A percentile compares a stretch with the other conserved stretches of the same genome.
These are phyloP conservation scores for Petrocephalus microphthalmus DNA, from an alignment of 2,113 vertebrate genomes.

Conservation along the genomic window DNA sequence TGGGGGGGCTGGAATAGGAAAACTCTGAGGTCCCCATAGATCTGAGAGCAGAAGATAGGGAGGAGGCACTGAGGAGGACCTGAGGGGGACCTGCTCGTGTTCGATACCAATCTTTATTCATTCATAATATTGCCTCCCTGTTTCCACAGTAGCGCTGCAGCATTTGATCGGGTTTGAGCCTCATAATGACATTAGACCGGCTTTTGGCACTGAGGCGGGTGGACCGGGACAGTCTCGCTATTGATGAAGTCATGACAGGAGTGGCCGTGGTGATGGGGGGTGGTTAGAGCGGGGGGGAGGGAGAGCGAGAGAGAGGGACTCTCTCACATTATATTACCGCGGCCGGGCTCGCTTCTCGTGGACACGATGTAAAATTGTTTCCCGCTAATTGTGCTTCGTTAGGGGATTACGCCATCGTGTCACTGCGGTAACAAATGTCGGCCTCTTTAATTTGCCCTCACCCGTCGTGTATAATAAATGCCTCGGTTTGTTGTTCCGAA, in stretches of 20 bases:
- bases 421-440: constrained; percentile 59
- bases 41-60: constrained; percentile 80
- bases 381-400: constrained; percentile 56
- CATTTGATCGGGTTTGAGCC: constrained; percentile 70
- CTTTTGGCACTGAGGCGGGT: constrained; percentile 69
- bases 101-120: constrained; percentile 87
- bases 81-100: constrained; percentile 55
- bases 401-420: constrained; percentile 64
- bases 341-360: constrained; percentile 40
- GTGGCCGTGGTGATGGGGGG: background rate
- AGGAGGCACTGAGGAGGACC: constrained; percentile 49
- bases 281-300: background rate
- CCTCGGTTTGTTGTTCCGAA: constrained; percentile 60
- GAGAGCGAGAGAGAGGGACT: background rate
- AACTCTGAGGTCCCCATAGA: constrained; percentile 77
- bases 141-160: constrained; percentile 68
- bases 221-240: constrained; percentile 54
- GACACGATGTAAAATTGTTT: constrained; percentile 62
- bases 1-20: constrained; percentile 51
- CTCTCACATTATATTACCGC: constrained; percentile 40
- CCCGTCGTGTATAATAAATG: constrained; percentile 64
- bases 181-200: constrained; percentile 81
- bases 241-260: constrained; percentile 74
- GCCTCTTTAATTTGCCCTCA: constrained; percentile 48
- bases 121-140: constrained; percentile 82